Evolutionary conservation across 1,140 invertebrate species (phyloP).

Genomic region (Phymastichus coffea): DNA sequence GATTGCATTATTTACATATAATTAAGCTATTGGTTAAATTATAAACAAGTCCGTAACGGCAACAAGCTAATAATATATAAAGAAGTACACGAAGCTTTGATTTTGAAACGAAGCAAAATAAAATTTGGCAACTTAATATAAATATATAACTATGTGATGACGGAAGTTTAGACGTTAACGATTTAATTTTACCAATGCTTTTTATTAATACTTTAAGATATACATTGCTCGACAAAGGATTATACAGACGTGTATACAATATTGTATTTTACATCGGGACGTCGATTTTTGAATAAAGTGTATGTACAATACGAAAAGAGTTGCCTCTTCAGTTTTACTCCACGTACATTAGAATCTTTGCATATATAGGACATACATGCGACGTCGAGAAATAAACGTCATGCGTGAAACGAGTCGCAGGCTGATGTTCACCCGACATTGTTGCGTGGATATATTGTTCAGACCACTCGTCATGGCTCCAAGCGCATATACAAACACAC

Average conservation of each 20-base stretch:
- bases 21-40: too few species aligned
- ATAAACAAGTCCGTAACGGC: too few species aligned
- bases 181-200: conserved; percentile 28
- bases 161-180: too few species aligned
- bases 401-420: conserved; percentile 13
- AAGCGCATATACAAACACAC: conserved; percentile 4
- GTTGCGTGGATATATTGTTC: conserved; percentile 18
- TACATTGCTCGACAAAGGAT: conserved; percentile 56
- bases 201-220: conserved; percentile 54
- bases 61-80: too few species aligned
- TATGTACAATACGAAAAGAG: conserved; percentile 32
- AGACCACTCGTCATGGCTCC: conserved; percentile 1
- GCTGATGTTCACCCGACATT: conserved; percentile 18
- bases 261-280: conserved; percentile 46
- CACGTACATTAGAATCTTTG: conserved; percentile 9
- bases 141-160: too few species aligned
- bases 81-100: too few species aligned
- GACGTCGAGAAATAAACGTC: conserved; percentile 23
- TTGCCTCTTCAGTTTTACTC: conserved; percentile 8
- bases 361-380: conserved; percentile 25
- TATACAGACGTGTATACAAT: conserved; percentile 54
- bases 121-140: too few species aligned
- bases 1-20: too few species aligned
- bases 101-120: too few species aligned
- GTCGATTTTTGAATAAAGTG: conserved; percentile 27